Conservation (phyloP, 2,888 invertebrate species). For the Spilarctia lutea region DNA sequence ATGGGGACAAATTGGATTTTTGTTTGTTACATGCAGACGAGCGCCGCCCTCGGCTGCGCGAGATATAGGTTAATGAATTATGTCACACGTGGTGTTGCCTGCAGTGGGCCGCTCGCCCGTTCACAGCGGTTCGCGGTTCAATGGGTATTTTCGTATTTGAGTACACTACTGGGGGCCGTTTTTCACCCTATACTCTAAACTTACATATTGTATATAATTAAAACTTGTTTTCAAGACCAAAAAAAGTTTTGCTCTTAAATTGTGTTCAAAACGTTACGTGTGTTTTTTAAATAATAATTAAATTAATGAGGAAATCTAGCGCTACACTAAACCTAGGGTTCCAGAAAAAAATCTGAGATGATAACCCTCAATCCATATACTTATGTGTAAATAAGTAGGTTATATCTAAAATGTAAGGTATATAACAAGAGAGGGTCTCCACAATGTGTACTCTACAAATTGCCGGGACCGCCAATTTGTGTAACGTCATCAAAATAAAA, state of each 20-base stretch:
- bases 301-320: not conserved
- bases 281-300: not conserved
- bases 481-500: slow-evolving; percentile 19
- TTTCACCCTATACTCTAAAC: not conserved
- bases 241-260: not conserved
- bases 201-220: not conserved
- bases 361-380: not conserved
- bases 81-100: slow-evolving; percentile 12
- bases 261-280: not conserved
- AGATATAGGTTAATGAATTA: slow-evolving; percentile 18
- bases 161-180: not conserved
- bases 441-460: slow-evolving; percentile 6
- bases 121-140: not conserved
- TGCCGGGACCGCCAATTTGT: slow-evolving; percentile 14
- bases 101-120: slow-evolving; percentile 4
- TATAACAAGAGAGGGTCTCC: slow-evolving; percentile 6
- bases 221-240: not conserved
- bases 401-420: slow-evolving; percentile 1
- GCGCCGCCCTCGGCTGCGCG: not conserved
- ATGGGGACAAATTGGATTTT: slow-evolving; percentile 30
- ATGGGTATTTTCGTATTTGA: not conserved
- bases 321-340: not conserved
- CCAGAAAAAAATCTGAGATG: not conserved
- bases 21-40: slow-evolving; percentile 18
- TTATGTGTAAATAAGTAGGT: not conserved